Base-by-base conservation (phyloP, 2,888 invertebrate genomes). In the Malthinus flaveolus region DNA sequence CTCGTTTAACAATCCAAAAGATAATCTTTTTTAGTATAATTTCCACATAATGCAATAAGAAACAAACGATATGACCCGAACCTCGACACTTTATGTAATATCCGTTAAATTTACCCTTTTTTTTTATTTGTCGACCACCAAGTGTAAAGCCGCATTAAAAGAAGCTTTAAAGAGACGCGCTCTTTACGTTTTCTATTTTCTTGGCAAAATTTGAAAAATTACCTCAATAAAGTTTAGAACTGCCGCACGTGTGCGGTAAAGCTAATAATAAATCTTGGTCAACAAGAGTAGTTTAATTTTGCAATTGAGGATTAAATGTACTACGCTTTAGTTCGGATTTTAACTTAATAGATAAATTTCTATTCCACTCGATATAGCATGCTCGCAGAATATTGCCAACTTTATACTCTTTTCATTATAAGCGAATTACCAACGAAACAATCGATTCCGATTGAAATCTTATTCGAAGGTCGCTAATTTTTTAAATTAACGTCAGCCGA, bases 1-100 rank as follows among this genome's bases (percentile, higher is more conserved):
- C 59, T 56, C 62, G 63, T 53, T 60, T 58, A 62, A 60, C 64
- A 61, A 60, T 66, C 62, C 56, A 59, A 50, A 56, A 64, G 65
- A 66, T 67, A 66, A 67, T 67, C 65, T 62, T 57, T 66, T 58
- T 59, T 59, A 62, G 61, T 57, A 54, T 64, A 64, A 67, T 66
- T 67, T 64, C 61, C 23, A 23, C 5, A 23, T 23, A 23, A 23
- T 23, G 23, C 5, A 23, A 23, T 23, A 23, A 23, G 23, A 23
- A 23, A 23, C 23, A 23, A 23, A 23, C 23, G 23, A 23, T 23
- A 23, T 23, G 23, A 59, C 58, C 47, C 50, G 23, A 53, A 56
- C 52, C 58, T 61, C 57, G 55, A 57, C 60, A 62, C 59, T 51
- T 39, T 51, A 48, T 50, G 45, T 56, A 49, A 57, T 59, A 36